A percentile compares a stretch with the other conserved stretches of the same genome.
phyloP scores from a whole-genome alignment of 2,888 invertebrate genomes.

The Thumatha senex region DNA sequence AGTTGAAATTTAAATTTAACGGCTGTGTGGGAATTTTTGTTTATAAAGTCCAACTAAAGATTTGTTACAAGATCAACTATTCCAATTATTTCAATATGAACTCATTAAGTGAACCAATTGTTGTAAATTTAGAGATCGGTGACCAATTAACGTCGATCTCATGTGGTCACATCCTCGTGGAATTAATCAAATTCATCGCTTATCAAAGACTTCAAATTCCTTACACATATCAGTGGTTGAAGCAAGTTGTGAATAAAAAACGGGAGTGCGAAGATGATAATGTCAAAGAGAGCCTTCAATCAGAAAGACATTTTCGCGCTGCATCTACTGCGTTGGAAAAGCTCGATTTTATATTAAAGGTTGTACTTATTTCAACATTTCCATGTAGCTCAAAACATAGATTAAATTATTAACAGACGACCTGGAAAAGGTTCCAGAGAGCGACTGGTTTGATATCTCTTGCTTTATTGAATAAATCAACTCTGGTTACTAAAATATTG shows the following conservation, averaged over 20 bases:
- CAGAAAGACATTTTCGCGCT: slow-evolving; percentile 68
- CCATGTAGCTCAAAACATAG: too few relatives aligned
- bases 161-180: slow-evolving; percentile 81
- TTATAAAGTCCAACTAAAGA: too few relatives aligned
- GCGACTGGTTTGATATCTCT: too few relatives aligned
- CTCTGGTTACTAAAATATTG: too few relatives aligned
- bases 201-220: slow-evolving; percentile 84
- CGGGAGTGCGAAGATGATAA: slow-evolving; percentile 47
- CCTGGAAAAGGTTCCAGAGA: too few relatives aligned
- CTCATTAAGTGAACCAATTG: slow-evolving; percentile 44
- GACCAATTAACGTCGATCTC: slow-evolving; percentile 82
- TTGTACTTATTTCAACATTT: too few relatives aligned
- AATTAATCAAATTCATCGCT: slow-evolving; percentile 81
- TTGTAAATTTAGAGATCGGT: slow-evolving; percentile 68
- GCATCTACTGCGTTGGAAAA: slow-evolving; percentile 71
- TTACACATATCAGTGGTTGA: slow-evolving; percentile 76
- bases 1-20: too few relatives aligned
- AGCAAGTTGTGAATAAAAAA: slow-evolving; percentile 68
- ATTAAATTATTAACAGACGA: too few relatives aligned
- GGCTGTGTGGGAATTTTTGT: too few relatives aligned
- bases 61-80: too few relatives aligned
- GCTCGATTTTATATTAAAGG: slow-evolving; percentile 74
- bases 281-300: slow-evolving; percentile 62
- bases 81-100: slow-evolving; percentile 27
- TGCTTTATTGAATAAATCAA: too few relatives aligned